These are phyloP conservation scores for Peromyscus polionotus DNA, from an alignment of 2,113 vertebrate species.

Conservation along the genomic window DNA sequence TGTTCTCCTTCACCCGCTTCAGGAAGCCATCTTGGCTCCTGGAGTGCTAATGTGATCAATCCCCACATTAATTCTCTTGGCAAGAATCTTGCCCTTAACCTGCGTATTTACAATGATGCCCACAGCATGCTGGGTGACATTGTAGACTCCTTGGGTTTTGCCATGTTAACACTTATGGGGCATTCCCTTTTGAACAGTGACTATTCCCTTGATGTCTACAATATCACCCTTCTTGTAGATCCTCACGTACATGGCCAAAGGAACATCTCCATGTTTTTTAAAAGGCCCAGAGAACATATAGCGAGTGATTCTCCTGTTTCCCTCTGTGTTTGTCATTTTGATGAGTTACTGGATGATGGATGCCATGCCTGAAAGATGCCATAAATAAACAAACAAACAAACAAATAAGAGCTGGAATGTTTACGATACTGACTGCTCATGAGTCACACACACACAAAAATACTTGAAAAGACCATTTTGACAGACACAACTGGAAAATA, in stretches of 20 bases:
- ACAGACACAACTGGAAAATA: not conserved
- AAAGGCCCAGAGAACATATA: not conserved
- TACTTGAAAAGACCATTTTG: not conserved
- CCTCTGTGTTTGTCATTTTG: not conserved
- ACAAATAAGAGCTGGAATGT: not conserved
- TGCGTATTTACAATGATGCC: not conserved
- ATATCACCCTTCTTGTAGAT: not conserved
- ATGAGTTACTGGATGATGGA: not conserved
- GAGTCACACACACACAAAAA: slow-evolving; percentile 38
- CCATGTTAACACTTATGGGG: not conserved
- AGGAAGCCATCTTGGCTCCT: not conserved
- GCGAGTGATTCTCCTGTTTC: no score
- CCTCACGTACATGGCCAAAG: not conserved
- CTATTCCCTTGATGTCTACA: not conserved
- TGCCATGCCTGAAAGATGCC: not conserved
- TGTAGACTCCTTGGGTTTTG: not conserved
- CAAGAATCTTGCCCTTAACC: not conserved
- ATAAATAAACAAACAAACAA: not conserved
- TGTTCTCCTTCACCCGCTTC: not conserved
- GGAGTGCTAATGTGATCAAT: not conserved
- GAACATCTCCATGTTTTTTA: not conserved
- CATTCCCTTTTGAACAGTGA: not conserved
- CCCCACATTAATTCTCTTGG: not conserved
- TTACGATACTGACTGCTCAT: not conserved
- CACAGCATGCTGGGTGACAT: not conserved